Evolutionary conservation across 2,888 invertebrate species (phyloP), one percentile per base, ranked within the genome.

Genomic region (Tanypteryx hageni): DNA sequence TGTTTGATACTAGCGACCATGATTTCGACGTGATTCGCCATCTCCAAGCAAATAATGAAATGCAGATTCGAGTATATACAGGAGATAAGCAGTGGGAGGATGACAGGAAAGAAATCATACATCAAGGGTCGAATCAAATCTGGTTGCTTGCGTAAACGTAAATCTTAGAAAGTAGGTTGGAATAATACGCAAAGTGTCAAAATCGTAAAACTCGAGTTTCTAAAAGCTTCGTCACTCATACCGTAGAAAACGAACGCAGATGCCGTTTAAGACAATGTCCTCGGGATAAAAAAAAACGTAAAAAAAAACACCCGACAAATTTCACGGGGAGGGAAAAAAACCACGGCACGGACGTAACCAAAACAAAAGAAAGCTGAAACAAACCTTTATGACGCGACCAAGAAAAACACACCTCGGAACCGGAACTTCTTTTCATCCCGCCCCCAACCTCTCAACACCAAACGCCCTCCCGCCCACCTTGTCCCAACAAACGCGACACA

Each of bases 401-500:
- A 89, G 89, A 44, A 89, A 64, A 89, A 89, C 89, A 89, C 89
- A 89, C 89, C 89, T 44, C n/a, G 89, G 64, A 89, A 89, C 18
- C 89, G 89, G 89, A 89, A 89, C 89, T 64, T 13, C 44, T 64
- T 18, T 56, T 44, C 44, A 57, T 56, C 89, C 89, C 31, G 31
- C 59, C 22, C 84, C 57, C 58, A 16, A 14, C 7, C 44, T 1
- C 58, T 59, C 61, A 14, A 31, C 27, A 61, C 31, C 82, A 27
- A 86, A 59, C 14, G n/a, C 76, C n/a, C 76, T n/a, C 2, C 64
- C 64, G 3, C 64, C 64, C 83, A 57, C 85, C 76, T 7, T 14
- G 58, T 59, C 27, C 44, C 13, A n/a, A 44, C 59, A 31, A 11
- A 61, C 18, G 59, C 18, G 22, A 22, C 18, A 61, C 89, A 89